Percentiles rank a stretch among this genome's conserved stretches.
Evolutionary conservation across 2,113 vertebrate species (phyloP).

Genomic region (Athene noctua): DNA sequence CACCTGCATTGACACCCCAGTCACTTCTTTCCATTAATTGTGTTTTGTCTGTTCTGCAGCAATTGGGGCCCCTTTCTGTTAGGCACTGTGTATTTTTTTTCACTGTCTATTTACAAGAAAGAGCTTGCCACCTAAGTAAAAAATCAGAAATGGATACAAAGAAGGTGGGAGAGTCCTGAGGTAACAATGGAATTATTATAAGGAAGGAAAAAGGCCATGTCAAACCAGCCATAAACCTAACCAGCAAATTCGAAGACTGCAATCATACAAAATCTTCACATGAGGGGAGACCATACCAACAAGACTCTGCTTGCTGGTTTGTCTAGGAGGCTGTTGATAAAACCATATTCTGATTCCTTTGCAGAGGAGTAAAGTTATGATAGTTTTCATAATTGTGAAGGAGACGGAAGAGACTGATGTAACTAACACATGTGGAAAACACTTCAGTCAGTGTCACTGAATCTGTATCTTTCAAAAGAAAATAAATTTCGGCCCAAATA

Average conservation of each 20-base stretch:
- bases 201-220: accelerated
- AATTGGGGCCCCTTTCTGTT: neutral
- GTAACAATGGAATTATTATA: neutral
- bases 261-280: neutral
- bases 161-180: neutral
- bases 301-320: neutral
- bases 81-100: neutral
- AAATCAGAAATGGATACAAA: neutral
- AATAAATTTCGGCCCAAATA: neutral
- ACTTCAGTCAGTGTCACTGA: neutral
- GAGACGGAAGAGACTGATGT: neutral
- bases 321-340: neutral
- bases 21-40: neutral
- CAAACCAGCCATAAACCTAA: neutral
- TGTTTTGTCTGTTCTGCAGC: neutral
- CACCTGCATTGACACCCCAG: neutral
- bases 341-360: neutral
- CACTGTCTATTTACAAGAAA: neutral
- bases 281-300: neutral
- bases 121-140: neutral
- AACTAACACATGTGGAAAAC: neutral
- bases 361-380: neutral
- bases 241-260: neutral
- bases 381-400: neutral
- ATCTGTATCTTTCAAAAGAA: neutral